A percentile compares a stretch with the other conserved stretches of the same genome.
Evolutionary conservation across 2,797 vertebrate genomes (phyloP).

Genomic region (Syngnathus acus): DNA sequence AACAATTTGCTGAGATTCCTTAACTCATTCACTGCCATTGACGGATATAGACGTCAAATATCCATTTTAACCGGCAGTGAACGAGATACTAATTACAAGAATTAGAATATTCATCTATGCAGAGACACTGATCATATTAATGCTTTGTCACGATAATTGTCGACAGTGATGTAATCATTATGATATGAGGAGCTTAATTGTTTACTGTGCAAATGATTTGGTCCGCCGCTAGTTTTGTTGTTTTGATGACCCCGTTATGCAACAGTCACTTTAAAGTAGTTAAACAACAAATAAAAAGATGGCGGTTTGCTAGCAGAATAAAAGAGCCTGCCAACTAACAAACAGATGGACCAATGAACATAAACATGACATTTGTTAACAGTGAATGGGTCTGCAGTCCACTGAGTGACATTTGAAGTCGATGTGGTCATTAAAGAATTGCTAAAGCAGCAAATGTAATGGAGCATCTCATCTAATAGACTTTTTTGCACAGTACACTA

Average conservation of each 20-base stretch:
- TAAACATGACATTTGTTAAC: neutral
- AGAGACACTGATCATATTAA: neutral
- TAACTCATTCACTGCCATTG: no score
- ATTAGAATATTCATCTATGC: neutral
- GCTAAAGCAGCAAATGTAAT: conserved; percentile 1
- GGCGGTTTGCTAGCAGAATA: neutral
- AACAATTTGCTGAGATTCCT: no score
- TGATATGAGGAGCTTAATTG: neutral
- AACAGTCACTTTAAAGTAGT: no score
- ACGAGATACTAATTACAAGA: no score
- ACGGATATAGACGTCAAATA: no score
- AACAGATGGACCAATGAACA: conserved; percentile 3
- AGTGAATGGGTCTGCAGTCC: neutral
- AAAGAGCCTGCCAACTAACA: neutral
- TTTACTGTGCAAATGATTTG: no score
- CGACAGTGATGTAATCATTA: neutral
- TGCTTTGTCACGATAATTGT: no score
- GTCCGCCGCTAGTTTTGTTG: no score
- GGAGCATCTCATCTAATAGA: neutral
- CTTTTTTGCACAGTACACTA: neutral
- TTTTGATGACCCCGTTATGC: no score
- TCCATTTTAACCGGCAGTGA: no score
- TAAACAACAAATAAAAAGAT: no score
- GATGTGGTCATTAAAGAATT: neutral
- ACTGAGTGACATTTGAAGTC: neutral